Base-by-base conservation (phyloP, 2,797 vertebrate species). In the Lacerta bilineata region DNA sequence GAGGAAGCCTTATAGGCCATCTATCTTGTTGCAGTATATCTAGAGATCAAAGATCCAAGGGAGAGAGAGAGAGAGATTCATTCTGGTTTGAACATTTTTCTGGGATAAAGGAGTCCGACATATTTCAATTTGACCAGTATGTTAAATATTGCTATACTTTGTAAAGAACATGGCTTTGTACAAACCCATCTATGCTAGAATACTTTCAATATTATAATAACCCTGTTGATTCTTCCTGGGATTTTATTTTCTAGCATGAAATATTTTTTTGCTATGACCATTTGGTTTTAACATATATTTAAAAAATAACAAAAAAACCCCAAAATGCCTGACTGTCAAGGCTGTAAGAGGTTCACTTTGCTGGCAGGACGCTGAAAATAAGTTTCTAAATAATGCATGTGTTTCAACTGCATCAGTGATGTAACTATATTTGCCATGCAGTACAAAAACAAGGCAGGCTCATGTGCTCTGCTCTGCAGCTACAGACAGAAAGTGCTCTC, bases 401-500 rank as follows among this genome's bases (percentile, higher is more conserved):
- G 3, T 83, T 74, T 78, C 68, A 79, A 71, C 61, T 85, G n/a
- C 29, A 92, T 88, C 11, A 69, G 27, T 3, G 5, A 1, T 9
- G 2, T 1, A 4, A 0, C 0, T 39, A 68, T 79, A 78, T 23
- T 68, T 2, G 2, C 79, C 20, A 79, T 55, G 11, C 2, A 84
- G 61, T 79, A 17, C 68, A 33, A 68, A 90, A 84, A 36, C 64
- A 88, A 43, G 43, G 87, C 80, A 79, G 0, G 29, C 23, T 79
- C 9, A 18, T 23, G 43, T 1, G 5, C 88, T 90, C 91, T 93
- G 93, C 27, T 15, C n/a, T 0, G 0, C 75, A 59, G 86, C 89
- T 85, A 85, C 87, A 87, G 25, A 84, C 83, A 89, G 86, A 88
- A 61, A 39, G 6, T 5, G 4, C 33, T 83, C 66, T 88, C 33